Conservation (phyloP, 2,797 vertebrate species). For the Myripristis jacobus region DNA sequence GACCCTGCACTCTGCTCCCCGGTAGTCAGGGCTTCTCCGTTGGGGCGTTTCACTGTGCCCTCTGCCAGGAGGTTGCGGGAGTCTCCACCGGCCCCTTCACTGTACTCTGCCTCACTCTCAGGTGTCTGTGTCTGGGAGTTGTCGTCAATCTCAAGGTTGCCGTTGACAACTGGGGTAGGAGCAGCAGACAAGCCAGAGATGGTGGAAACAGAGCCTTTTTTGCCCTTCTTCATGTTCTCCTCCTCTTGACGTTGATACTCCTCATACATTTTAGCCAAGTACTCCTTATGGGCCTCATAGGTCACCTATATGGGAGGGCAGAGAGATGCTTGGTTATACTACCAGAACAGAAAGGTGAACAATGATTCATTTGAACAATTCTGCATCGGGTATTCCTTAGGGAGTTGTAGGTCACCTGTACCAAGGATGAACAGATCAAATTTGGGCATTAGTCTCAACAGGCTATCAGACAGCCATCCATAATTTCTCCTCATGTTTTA, state of each 20-base stretch:
- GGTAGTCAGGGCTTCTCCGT: slow-evolving; percentile 84
- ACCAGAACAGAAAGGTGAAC: slow-evolving; percentile 33
- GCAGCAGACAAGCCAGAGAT: slow-evolving; percentile 97
- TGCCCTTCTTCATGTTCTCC: slow-evolving; percentile 99
- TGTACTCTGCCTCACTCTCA: slow-evolving; percentile 96
- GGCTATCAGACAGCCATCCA: slow-evolving; percentile 42
- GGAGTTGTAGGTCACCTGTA: slow-evolving; percentile 40
- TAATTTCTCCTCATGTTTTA: slow-evolving; percentile 20
- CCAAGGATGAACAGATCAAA: slow-evolving; percentile 37
- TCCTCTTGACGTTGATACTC: slow-evolving; percentile 99
- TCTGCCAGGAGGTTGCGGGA: slow-evolving; percentile 92
- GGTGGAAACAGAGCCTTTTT: slow-evolving; percentile 98
- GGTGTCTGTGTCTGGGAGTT: slow-evolving; percentile 97
- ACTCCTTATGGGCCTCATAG: slow-evolving; percentile 99
- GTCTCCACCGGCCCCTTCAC: slow-evolving; percentile 88
- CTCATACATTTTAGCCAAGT: slow-evolving; percentile 99
- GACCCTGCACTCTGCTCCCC: slow-evolving; percentile 82
- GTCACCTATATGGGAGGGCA: slow-evolving; percentile 87
- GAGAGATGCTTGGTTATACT: slow-evolving; percentile 24
- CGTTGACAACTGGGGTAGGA: slow-evolving; percentile 90
- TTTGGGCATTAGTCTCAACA: slow-evolving; percentile 17
- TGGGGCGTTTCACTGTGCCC: slow-evolving; percentile 85
- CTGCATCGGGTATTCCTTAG: slow-evolving; percentile 14
- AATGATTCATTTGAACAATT: slow-evolving; percentile 34
- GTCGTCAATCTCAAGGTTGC: slow-evolving; percentile 96